Conservation (phyloP, 2,888 invertebrate genomes). For the Lordiphosa fenestrarum region DNA sequence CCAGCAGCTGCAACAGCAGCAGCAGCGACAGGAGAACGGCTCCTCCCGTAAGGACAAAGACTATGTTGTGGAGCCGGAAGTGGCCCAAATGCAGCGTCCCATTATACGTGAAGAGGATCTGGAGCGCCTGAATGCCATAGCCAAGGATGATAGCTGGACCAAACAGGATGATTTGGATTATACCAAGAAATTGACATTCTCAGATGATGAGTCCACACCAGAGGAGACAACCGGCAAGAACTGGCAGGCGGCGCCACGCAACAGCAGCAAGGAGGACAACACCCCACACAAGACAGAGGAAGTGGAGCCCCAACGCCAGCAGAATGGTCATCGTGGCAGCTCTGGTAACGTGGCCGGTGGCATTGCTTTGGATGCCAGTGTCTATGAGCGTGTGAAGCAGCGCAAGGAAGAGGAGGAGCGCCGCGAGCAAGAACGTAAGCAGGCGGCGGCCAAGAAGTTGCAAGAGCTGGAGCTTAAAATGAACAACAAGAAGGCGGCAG, state of each 20-base stretch:
- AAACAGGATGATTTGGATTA: constrained; percentile 96
- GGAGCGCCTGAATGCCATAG: constrained; percentile 94
- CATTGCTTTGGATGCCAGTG: constrained; percentile 84
- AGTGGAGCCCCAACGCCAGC: constrained; percentile 67
- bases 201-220: constrained; percentile 89
- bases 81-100: constrained; percentile 87
- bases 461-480: constrained; percentile 86
- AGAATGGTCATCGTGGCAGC: constrained; percentile 81
- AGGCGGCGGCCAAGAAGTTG: constrained; percentile 84
- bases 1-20: constrained; percentile 9
- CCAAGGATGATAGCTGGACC: constrained; percentile 95
- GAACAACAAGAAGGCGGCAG: constrained; percentile 82
- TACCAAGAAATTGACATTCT: constrained; percentile 95
- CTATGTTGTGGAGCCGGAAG: constrained; percentile 81
- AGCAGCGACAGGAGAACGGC: constrained; percentile 43
- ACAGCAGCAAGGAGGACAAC: constrained; percentile 15
- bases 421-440: constrained; percentile 85
- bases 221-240: constrained; percentile 56
- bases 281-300: constrained; percentile 11
- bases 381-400: constrained; percentile 90
- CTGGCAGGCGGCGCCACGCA: constrained; percentile 17
- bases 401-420: constrained; percentile 94
- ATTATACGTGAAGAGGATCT: constrained; percentile 96
- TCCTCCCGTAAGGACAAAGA: constrained; percentile 70
- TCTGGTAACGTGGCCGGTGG: constrained; percentile 59